Percentiles rank a stretch among this genome's conserved stretches.
phyloP scores from a whole-genome alignment of 2,888 invertebrate species.

The Pyrochroa serraticornis region DNA sequence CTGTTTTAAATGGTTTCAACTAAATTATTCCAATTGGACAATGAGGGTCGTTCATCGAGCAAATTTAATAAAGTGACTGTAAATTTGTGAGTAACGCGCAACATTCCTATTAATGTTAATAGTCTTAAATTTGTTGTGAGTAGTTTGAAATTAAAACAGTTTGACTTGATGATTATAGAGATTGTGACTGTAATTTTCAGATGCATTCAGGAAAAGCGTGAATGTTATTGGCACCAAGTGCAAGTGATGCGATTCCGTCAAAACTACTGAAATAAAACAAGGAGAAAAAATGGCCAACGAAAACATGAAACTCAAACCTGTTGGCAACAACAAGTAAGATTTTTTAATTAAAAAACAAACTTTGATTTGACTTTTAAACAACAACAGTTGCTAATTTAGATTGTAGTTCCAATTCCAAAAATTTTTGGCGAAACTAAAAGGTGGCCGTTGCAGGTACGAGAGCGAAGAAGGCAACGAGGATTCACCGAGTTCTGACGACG shows the following conservation, averaged over 20 bases:
- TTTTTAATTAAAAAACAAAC: neutral
- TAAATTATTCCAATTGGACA: too few species aligned
- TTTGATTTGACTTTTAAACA: neutral
- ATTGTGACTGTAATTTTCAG: conserved; percentile 3
- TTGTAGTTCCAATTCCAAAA: conserved; percentile 5
- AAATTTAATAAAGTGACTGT: too few species aligned
- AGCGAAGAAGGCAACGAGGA: conserved; percentile 21
- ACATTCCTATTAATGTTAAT: too few species aligned
- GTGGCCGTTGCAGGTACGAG: conserved; percentile 23
- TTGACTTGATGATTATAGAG: neutral
- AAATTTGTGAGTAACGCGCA: too few species aligned
- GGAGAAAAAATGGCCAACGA: conserved; percentile 33
- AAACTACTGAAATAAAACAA: neutral
- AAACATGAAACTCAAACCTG: conserved; percentile 36
- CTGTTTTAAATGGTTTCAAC: too few species aligned
- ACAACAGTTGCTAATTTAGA: neutral
- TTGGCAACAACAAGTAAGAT: neutral
- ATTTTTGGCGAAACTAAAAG: conserved; percentile 16
- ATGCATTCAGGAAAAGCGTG: conserved; percentile 5
- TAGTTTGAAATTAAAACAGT: conserved; percentile 1
- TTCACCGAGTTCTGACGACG: conserved; percentile 41
- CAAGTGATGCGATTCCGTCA: conserved; percentile 4
- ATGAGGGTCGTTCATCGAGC: too few species aligned
- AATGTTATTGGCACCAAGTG: conserved; percentile 2
- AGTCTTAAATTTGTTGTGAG: too few species aligned